Evolutionary conservation across 2,113 vertebrate genomes (phyloP).

Genomic region (Vimba vimba): DNA sequence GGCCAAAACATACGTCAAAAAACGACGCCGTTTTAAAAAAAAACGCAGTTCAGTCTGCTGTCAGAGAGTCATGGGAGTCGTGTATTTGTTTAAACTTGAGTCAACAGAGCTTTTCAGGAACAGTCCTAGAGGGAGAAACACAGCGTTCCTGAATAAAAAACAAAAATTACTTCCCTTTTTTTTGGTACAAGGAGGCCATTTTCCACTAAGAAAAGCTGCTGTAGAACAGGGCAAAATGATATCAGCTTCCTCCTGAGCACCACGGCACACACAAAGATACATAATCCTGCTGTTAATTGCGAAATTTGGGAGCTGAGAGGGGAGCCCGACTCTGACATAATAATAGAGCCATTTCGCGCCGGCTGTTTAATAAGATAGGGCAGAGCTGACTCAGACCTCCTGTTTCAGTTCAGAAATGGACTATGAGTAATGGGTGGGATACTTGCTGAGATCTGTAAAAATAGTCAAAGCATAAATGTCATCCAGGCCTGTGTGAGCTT

Average conservation of each 20-base stretch:
- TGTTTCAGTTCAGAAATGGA: constrained; percentile 27
- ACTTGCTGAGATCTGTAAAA: constrained; percentile 37
- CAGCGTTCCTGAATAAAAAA: constrained; percentile 51
- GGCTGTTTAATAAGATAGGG: constrained; percentile 33
- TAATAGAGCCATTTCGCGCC: constrained; percentile 11
- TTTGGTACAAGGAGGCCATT: constrained; percentile 47
- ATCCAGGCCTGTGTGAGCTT: not conserved
- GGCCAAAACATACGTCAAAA: constrained; percentile 18
- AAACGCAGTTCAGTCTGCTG: constrained; percentile 34
- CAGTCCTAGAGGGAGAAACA: constrained; percentile 32
- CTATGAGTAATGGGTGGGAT: constrained; percentile 31
- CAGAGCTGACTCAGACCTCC: constrained; percentile 24
- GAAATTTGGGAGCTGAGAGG: constrained; percentile 18
- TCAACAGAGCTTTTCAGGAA: constrained; percentile 35
- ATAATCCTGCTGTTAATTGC: constrained; percentile 26
- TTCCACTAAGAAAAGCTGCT: constrained; percentile 53
- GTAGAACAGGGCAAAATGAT: constrained; percentile 4
- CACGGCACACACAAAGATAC: constrained; percentile 16
- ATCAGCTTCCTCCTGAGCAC: not conserved
- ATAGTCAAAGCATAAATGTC: not conserved
- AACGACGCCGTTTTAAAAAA: constrained; percentile 4
- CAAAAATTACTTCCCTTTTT: not conserved
- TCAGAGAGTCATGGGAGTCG: constrained; percentile 51
- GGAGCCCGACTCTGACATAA: constrained; percentile 26
- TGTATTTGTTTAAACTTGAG: constrained; percentile 48